Evolutionary conservation across 2,797 vertebrate genomes (phyloP).

Genomic region (Pangasius djambal): DNA sequence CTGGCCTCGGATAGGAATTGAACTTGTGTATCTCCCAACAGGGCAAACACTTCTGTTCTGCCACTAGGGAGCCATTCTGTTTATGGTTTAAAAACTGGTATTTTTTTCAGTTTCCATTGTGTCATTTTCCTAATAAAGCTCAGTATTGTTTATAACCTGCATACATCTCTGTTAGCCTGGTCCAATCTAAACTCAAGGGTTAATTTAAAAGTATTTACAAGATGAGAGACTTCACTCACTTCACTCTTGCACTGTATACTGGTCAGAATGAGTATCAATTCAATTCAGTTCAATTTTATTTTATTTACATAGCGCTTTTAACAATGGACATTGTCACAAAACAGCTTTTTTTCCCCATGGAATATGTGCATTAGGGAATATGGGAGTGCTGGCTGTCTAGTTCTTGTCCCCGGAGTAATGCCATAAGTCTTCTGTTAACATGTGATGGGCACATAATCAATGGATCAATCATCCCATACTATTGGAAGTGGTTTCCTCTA

Average conservation of each 20-base stretch:
- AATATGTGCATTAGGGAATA: not conserved
- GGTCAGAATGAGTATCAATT: conserved; percentile 8
- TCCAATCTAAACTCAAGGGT: not conserved
- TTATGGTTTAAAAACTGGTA: not conserved
- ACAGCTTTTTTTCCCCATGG: not conserved
- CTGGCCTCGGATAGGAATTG: not conserved
- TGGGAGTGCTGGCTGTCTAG: conserved; percentile 48
- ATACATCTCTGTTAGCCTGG: conserved; percentile 1
- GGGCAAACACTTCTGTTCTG: not conserved
- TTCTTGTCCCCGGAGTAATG: conserved; percentile 63
- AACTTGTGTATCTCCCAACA: not conserved
- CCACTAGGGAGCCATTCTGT: not conserved
- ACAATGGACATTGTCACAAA: no score
- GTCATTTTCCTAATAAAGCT: not conserved
- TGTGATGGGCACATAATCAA: conserved; percentile 71
- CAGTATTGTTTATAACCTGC: not conserved
- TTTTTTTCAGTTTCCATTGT: not conserved
- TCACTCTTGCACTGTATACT: not conserved
- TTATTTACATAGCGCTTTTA: no score
- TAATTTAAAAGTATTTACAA: not conserved
- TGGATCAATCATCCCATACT: conserved; percentile 74
- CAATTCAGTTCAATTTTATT: no score
- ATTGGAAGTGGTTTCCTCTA: conserved; percentile 56
- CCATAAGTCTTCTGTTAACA: conserved; percentile 70
- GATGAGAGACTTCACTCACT: not conserved